Evolutionary conservation across 2,113 vertebrate genomes (phyloP), one percentile per base, ranked within the genome.

Genomic region (Gnathonemus longibarbis): DNA sequence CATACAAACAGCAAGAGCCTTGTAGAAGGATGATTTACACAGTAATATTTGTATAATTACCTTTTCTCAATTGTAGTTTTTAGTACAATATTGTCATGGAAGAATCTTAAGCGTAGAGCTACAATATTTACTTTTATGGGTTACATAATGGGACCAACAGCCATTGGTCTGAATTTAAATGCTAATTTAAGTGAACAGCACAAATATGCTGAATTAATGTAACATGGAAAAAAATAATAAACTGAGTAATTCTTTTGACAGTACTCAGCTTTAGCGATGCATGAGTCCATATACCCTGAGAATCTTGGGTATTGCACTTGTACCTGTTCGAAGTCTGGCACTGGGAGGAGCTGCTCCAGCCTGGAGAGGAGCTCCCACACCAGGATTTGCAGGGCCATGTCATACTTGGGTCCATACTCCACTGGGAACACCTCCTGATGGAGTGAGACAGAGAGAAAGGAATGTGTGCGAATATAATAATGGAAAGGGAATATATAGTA

Each of bases 341-440:
- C 84, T 6, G 94, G 94, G 84, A 96, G 91, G 89, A 95, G 92
- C 88, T 95, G 94, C 88, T 97, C 97, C n/a, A 97, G 93, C 87
- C 96, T 94, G 90, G 93, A 95, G 87, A 97, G 89, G 88, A 96
- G 97, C 88, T 97, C 94, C 92, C 95, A 96, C 91, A 97, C 94
- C 86, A 97, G 87, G 24, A 94, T 95, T 91, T 97, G 95, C 90
- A 97, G 94, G 58, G 95, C 96, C 84, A 88, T 91, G 88, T 97
- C 90, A 88, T 97, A 97, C 1, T 92, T 90, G 45, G 96, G 96
- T 10, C 97, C 97, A 91, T 97, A 97, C 62, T 97, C 96, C 39
- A 91, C 94, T 66, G 95, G 94, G 80, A 96, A 96, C 85, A 95
- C 93, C 90, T 96, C 95, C 97, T 97, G 87, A 24, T 70, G 88